These are phyloP conservation scores for Papilio dardanus DNA, from an alignment of 1,140 invertebrate species.

Conservation along the genomic window DNA sequence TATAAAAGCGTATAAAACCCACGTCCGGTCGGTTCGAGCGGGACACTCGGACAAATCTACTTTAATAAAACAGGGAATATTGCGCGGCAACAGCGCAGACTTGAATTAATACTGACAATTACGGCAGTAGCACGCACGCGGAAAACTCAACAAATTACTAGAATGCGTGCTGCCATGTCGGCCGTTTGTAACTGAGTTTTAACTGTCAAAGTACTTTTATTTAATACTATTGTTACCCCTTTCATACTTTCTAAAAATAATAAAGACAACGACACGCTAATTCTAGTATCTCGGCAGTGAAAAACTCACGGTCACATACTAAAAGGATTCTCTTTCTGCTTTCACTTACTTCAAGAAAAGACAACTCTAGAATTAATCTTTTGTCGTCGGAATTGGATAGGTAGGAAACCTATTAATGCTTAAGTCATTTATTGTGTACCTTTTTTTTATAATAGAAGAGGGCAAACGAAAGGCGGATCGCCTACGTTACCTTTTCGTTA, in stretches of 20 bases:
- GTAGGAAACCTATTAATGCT: no score
- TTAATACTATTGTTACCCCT: background rate
- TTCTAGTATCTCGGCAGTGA: background rate
- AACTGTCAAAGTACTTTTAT: background rate
- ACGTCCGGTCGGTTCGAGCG: background rate
- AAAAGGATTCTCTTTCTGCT: no score
- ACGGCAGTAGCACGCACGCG: conserved; percentile 43
- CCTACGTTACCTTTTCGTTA: no score
- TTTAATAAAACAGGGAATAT: conserved; percentile 36
- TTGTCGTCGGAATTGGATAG: no score
- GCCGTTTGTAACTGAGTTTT: background rate
- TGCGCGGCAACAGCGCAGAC: conserved; percentile 41
- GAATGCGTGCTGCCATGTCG: conserved; percentile 35
- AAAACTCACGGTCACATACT: background rate
- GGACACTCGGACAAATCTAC: conserved; percentile 22
- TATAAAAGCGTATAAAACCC: conserved; percentile 8
- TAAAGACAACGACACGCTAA: background rate
- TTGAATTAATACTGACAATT: conserved; percentile 50
- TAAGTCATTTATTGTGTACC: no score
- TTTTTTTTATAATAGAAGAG: no score
- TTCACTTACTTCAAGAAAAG: no score
- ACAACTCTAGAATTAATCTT: no score
- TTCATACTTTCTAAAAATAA: background rate
- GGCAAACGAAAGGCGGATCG: no score
- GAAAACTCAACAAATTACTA: conserved; percentile 47